These are phyloP conservation scores for Aythya baeri DNA, from an alignment of 2,113 vertebrate species.

Conservation along the genomic window DNA sequence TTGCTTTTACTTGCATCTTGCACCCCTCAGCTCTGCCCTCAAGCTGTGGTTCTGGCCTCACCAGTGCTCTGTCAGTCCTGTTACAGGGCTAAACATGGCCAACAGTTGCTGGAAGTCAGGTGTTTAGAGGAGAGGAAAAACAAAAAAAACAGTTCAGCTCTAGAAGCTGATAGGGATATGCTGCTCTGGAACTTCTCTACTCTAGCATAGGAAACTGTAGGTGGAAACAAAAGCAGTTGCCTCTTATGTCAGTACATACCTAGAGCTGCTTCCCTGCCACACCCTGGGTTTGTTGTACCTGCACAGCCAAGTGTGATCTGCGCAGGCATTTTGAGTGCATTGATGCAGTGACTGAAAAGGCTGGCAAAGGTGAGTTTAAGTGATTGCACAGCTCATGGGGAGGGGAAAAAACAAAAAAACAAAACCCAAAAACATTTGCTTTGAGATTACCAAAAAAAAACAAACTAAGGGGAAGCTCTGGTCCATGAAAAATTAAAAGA, in stretches of 20 bases:
- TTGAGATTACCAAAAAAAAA: not conserved
- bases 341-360: not conserved
- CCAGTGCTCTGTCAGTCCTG: too few relatives aligned
- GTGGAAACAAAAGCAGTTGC: too few relatives aligned
- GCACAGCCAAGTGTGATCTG: not conserved
- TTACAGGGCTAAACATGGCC: too few relatives aligned
- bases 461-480: not conserved
- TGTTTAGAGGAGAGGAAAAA: too few relatives aligned
- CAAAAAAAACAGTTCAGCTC: too few relatives aligned
- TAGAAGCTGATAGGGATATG: too few relatives aligned
- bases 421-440: not conserved
- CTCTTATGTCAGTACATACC: not conserved
- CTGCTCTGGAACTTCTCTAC: too few relatives aligned
- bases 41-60: too few relatives aligned
- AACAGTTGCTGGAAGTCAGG: too few relatives aligned
- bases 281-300: not conserved
- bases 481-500: not conserved
- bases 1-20: not conserved
- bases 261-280: not conserved
- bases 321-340: accelerated
- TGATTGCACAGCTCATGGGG: not conserved
- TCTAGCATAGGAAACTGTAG: too few relatives aligned
- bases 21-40: too few relatives aligned
- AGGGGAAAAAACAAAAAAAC: too few relatives aligned
- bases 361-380: not conserved